These are phyloP conservation scores for Caracal caracal DNA, from an alignment of 2,113 vertebrate species.

Conservation along the genomic window DNA sequence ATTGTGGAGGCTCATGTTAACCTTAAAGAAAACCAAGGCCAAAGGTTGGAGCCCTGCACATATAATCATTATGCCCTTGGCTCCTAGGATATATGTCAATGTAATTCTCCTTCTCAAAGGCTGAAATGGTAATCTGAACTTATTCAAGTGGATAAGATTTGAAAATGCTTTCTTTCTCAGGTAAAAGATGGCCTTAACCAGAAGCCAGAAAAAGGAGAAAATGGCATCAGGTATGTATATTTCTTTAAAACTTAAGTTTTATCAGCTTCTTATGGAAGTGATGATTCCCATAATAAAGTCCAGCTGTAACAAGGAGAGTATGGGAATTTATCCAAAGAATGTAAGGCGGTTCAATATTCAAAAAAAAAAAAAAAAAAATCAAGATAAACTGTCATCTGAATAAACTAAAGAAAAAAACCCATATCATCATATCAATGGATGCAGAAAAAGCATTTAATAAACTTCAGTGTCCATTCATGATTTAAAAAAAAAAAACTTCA, in stretches of 20 bases:
- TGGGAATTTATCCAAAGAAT: background rate
- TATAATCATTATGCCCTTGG: background rate
- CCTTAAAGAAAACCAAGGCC: background rate
- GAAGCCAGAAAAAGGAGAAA: slow-evolving; percentile 91
- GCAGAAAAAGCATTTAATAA: background rate
- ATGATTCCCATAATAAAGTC: background rate
- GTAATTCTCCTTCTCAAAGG: background rate
- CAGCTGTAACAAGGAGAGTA: background rate
- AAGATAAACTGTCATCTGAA: background rate
- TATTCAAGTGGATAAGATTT: background rate
- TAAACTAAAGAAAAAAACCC: background rate
- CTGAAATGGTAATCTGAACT: background rate
- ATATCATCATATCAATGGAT: background rate
- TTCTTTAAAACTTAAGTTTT: slow-evolving; percentile 9
- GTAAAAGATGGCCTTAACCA: slow-evolving; percentile 79
- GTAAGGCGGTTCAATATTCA: background rate
- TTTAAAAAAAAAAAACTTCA: background rate
- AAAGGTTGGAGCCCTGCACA: background rate
- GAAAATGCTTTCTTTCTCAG: slow-evolving; percentile 73
- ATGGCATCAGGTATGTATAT: slow-evolving; percentile 89
- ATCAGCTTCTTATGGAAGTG: background rate
- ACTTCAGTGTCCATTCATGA: background rate
- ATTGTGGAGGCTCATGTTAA: background rate
- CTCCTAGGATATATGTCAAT: background rate
- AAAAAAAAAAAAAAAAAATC: background rate